phyloP scores from a whole-genome alignment of 2,888 invertebrate genomes.

The Nycteola revayana region DNA sequence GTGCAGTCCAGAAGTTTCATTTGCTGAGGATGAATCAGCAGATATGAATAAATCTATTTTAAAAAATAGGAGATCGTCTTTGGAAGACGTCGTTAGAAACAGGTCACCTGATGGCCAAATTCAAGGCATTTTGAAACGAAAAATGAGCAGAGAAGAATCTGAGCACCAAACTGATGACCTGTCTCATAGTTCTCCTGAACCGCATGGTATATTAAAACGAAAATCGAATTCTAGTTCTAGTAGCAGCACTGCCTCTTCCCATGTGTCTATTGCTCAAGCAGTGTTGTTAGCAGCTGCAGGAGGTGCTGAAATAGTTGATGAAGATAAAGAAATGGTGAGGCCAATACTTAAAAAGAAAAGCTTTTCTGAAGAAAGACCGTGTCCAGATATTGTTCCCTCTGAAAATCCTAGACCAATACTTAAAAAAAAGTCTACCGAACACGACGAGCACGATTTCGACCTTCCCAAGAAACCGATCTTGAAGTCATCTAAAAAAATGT shows the following conservation, averaged over 20 bases:
- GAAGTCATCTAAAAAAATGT: conserved; percentile 86
- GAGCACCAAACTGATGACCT: conserved; percentile 84
- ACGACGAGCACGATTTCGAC: conserved; percentile 88
- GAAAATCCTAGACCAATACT: conserved; percentile 88
- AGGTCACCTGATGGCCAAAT: conserved; percentile 85
- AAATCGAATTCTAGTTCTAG: conserved; percentile 87
- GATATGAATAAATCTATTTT: conserved; percentile 85
- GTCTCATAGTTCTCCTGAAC: conserved; percentile 84
- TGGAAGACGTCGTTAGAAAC: conserved; percentile 86
- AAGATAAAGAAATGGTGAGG: conserved; percentile 84
- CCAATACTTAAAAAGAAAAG: conserved; percentile 93
- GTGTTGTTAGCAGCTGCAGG: conserved; percentile 85
- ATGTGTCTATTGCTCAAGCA: conserved; percentile 86
- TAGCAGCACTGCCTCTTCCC: conserved; percentile 83
- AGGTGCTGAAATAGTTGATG: conserved; percentile 78
- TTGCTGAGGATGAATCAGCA: conserved; percentile 76
- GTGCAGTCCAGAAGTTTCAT: conserved; percentile 86
- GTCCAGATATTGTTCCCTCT: conserved; percentile 64
- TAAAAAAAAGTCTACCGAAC: conserved; percentile 92
- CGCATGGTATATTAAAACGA: conserved; percentile 91
- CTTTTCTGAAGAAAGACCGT: conserved; percentile 85
- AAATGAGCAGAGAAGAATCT: conserved; percentile 82
- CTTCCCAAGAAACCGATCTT: conserved; percentile 89
- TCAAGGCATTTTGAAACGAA: conserved; percentile 86
- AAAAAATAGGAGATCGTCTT: conserved; percentile 86